Percentiles rank a stretch among this genome's conserved stretches.
These are phyloP conservation scores for Aphelenchoides avenae DNA, from an alignment of 1,140 invertebrate species.

Conservation along the genomic window DNA sequence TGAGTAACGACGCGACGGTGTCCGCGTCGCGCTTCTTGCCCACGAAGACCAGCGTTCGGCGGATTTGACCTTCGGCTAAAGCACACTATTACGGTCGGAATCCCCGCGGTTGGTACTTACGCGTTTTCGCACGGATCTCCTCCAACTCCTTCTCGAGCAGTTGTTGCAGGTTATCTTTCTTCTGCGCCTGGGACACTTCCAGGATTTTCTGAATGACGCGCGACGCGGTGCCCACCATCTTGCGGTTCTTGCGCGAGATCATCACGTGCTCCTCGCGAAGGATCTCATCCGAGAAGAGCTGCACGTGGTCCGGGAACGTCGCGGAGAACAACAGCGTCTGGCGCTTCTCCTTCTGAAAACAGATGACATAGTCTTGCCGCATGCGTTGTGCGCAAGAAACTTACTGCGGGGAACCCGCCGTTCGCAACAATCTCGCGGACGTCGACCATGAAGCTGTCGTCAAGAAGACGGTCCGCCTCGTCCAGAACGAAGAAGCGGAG, in stretches of 20 bases:
- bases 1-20: conserved; percentile 74
- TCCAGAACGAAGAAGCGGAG: conserved; percentile 81
- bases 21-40: conserved; percentile 82
- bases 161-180: conserved; percentile 64
- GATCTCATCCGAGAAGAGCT: too few species aligned
- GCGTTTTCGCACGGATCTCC: conserved; percentile 63
- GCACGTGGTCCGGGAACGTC: conserved; percentile 65
- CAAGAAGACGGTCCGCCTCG: conserved; percentile 94
- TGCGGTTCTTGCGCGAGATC: too few species aligned
- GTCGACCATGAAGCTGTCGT: conserved; percentile 63
- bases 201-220: conserved; percentile 81
- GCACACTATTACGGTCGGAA: too few species aligned
- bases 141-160: conserved; percentile 21
- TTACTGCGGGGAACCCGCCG: conserved; percentile 36
- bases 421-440: conserved; percentile 31
- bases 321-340: conserved; percentile 66
- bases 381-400: neutral
- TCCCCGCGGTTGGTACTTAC: neutral
- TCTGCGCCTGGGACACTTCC: conserved; percentile 71
- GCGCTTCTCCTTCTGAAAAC: conserved; percentile 59
- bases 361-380: neutral
- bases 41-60: conserved; percentile 78
- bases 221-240: conserved; percentile 60
- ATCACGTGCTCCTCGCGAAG: too few species aligned
- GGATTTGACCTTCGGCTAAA: conserved; percentile 51